Percentiles rank a stretch among this genome's conserved stretches.
phyloP scores from a whole-genome alignment of 2,888 invertebrate species.

The Leucophenga montana region DNA sequence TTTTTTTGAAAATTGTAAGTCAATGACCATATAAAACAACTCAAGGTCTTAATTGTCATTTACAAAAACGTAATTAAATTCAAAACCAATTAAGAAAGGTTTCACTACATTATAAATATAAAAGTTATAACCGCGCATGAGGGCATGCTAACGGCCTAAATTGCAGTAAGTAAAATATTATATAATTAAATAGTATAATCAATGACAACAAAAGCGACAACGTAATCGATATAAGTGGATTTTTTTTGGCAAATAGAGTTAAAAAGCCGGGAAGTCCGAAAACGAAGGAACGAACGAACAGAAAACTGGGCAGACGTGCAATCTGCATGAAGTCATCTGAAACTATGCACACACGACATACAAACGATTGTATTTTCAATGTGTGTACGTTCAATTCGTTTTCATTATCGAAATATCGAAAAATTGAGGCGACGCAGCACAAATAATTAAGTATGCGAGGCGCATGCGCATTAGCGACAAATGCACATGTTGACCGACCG shows the following conservation, averaged over 20 bases:
- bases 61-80: neutral
- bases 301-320: conserved; percentile 37
- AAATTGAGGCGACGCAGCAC: conserved; percentile 19
- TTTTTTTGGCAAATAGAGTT: conserved; percentile 58
- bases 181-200: conserved; percentile 53
- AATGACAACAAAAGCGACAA: conserved; percentile 24
- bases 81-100: neutral
- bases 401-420: conserved; percentile 57
- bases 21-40: no score
- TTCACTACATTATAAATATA: neutral
- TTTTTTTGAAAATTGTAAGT: no score
- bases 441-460: conserved; percentile 56
- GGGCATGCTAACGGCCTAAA: conserved; percentile 6
- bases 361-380: neutral
- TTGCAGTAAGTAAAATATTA: conserved; percentile 39
- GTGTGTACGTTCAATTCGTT: conserved; percentile 49
- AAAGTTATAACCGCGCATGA: neutral
- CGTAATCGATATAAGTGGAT: conserved; percentile 45
- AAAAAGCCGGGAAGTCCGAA: conserved; percentile 61
- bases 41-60: neutral
- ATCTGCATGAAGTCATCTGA: conserved; percentile 43
- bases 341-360: conserved; percentile 6
- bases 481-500: conserved; percentile 32
- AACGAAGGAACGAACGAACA: conserved; percentile 55
- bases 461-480: conserved; percentile 37